Evolutionary conservation across 2,797 vertebrate genomes (phyloP).

Genomic region (Molossus molossus): DNA sequence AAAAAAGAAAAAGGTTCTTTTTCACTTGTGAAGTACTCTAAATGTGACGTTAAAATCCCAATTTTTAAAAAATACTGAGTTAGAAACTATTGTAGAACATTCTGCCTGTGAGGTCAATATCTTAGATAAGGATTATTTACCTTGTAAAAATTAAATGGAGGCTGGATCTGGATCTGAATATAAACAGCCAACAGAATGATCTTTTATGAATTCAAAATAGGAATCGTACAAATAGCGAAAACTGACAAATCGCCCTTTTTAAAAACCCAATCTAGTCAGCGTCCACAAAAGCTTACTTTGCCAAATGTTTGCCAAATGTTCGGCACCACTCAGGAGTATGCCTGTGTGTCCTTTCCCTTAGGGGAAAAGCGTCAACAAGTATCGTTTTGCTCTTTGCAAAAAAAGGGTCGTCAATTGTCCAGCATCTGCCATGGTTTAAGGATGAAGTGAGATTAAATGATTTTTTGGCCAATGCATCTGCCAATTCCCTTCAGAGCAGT

Average conservation of each 20-base stretch:
- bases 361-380: slow-evolving; percentile 1
- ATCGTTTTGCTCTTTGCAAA: slow-evolving; percentile 42
- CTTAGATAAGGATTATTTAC: slow-evolving; percentile 4
- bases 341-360: neutral
- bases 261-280: slow-evolving; percentile 24
- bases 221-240: neutral
- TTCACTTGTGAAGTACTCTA: slow-evolving; percentile 14
- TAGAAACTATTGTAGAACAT: neutral
- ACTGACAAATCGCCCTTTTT: neutral
- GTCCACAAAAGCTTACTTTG: slow-evolving; percentile 46
- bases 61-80: neutral
- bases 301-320: slow-evolving; percentile 61
- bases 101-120: neutral
- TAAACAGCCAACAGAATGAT: neutral
- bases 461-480: slow-evolving; percentile 49
- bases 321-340: neutral
- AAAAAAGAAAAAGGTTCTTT: neutral
- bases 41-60: slow-evolving; percentile 4
- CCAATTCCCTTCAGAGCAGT: slow-evolving; percentile 16
- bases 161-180: slow-evolving; percentile 3
- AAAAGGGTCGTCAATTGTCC: slow-evolving; percentile 32
- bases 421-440: slow-evolving; percentile 22
- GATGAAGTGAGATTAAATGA: slow-evolving; percentile 34
- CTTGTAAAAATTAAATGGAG: slow-evolving; percentile 19
- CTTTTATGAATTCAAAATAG: slow-evolving; percentile 53